These are phyloP conservation scores for Hemibagrus wyckioides DNA, from an alignment of 2,113 vertebrate species.

Conservation along the genomic window DNA sequence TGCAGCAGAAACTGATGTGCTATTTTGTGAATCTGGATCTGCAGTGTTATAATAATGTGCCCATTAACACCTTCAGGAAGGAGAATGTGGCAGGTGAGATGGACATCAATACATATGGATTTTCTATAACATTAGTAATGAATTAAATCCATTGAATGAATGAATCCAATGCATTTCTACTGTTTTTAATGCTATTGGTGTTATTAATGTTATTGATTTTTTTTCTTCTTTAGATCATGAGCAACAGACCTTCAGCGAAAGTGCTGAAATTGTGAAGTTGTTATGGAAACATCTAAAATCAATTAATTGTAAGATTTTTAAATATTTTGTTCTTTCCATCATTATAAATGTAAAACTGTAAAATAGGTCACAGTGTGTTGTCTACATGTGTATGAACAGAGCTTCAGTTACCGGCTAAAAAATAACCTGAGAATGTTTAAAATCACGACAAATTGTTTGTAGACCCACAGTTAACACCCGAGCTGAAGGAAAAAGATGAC, in stretches of 20 bases:
- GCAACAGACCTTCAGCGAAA: background rate
- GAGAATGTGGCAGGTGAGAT: constrained; percentile 36
- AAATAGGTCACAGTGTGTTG: background rate
- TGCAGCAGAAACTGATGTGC: constrained; percentile 48
- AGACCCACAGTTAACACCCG: background rate
- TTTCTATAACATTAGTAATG: no score
- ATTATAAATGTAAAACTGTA: background rate
- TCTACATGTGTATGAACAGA: background rate
- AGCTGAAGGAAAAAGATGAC: constrained; percentile 30
- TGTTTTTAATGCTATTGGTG: no score
- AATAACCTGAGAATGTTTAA: background rate
- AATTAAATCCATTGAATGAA: no score
- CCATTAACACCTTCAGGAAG: constrained; percentile 23
- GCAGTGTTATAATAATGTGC: constrained; percentile 23
- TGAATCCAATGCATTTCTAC: no score
- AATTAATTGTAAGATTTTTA: constrained; percentile 32
- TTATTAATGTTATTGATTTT: background rate
- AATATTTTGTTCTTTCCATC: background rate
- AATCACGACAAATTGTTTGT: background rate
- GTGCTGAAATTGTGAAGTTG: constrained; percentile 11
- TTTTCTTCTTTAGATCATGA: constrained; percentile 26
- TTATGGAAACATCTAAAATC: constrained; percentile 42
- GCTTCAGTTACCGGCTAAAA: no score
- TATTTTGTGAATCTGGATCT: constrained; percentile 39
- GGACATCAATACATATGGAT: background rate